Base-by-base conservation (phyloP, 2,888 invertebrate genomes). In the Stramonita haemastoma region DNA sequence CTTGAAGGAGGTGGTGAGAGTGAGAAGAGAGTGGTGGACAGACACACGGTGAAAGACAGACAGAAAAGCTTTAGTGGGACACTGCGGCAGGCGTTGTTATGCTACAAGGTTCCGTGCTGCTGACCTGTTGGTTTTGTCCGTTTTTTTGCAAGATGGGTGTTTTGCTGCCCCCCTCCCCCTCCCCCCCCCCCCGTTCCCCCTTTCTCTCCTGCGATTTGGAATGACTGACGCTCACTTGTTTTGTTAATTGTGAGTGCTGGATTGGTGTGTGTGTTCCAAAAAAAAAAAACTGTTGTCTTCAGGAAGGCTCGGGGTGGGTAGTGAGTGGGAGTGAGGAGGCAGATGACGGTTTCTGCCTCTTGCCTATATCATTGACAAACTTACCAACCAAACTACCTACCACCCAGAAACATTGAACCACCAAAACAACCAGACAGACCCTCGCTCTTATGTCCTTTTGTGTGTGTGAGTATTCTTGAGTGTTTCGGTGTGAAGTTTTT, bases 331-430 rank as follows among this genome's bases (percentile, higher is more conserved):
- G 36, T 15, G 36, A 46, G 36, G 26, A 83, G 26, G 13, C 22
- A 26, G 8, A 36, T 29, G 81, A 11, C 22, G 81, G 81, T 26
- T 83, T 5, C 46, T 46, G 36, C 81, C 32, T 83, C 46, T 46
- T 22, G 19, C 0, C 4, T 8, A 73, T 83, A 83, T 4, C 11
- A 36, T 46, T 13, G 29, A 79, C 79, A 13, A 29, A 83, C 70
- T 13, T 36, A 86, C 70, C 86, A 86, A 86, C 86, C 86, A 86
- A 66, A 36, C 60, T 66, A 86, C 86, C 86, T 66, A 70, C 22
- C 57, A 85, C 85, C 57, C 56, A 34, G 26, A 83, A 26, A 36
- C 46, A 0, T 8, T 83, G 81, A 46, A 83, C n/a, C 81, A 29
- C 81, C 26, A 46, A 26, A 22, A 46, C 17, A 22, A 46, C 46